A percentile compares a stretch with the other conserved stretches of the same genome.
These are phyloP conservation scores for Anser brachyrhynchus DNA, from an alignment of 2,113 vertebrate genomes.

Conservation along the genomic window DNA sequence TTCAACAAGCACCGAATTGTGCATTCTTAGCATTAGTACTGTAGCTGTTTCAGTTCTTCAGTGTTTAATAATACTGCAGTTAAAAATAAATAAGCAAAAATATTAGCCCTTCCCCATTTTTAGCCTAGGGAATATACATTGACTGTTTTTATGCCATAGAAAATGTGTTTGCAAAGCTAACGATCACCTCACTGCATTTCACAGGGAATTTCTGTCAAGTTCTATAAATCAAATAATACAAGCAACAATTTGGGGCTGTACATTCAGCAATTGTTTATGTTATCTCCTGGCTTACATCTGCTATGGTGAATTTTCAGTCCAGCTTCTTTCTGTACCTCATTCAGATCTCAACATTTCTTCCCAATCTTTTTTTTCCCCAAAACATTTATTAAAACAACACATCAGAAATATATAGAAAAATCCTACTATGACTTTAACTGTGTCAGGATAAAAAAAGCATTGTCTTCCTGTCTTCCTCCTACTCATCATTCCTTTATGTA, in stretches of 20 bases:
- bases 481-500: neutral
- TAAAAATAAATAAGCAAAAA: neutral
- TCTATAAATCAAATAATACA: constrained; percentile 7
- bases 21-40: neutral
- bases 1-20: neutral
- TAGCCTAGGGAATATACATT: neutral
- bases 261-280: neutral
- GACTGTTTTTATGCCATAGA: neutral
- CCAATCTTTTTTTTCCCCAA: neutral
- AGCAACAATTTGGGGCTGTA: neutral
- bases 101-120: neutral
- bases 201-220: constrained; percentile 38
- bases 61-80: neutral
- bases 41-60: neutral
- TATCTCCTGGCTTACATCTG: neutral
- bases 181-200: neutral
- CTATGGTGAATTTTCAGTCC: neutral
- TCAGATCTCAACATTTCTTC: neutral
- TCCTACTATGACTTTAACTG: neutral
- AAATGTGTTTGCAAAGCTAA: constrained; percentile 7
- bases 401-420: neutral
- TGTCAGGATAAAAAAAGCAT: neutral
- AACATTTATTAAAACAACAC: neutral
- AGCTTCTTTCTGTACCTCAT: neutral
- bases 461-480: neutral